phyloP scores from a whole-genome alignment of 2,797 vertebrate species.

The Alosa sapidissima region DNA sequence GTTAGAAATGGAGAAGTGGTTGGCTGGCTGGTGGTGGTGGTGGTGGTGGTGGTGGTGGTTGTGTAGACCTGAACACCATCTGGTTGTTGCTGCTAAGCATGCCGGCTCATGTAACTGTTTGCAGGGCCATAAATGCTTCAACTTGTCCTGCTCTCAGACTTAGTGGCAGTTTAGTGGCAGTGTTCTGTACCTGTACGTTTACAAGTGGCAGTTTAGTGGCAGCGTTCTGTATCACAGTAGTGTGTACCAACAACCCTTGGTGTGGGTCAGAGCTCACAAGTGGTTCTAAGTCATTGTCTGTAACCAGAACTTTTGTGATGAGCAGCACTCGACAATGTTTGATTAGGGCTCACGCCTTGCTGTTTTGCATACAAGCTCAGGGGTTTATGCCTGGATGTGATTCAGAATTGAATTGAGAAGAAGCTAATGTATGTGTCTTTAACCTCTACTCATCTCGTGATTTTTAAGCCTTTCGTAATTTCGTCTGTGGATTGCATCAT shows the following conservation, averaged over 20 bases:
- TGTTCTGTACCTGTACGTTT: too few species aligned
- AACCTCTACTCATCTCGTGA: background rate
- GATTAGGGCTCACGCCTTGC: background rate
- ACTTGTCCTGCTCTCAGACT: conserved; percentile 30
- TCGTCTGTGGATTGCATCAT: background rate
- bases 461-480: background rate
- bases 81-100: conserved; percentile 47
- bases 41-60: background rate
- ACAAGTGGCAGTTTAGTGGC: too few species aligned
- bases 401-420: background rate
- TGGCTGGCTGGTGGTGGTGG: background rate
- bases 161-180: background rate
- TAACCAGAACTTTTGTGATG: background rate
- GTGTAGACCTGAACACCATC: conserved; percentile 35
- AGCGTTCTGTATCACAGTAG: background rate
- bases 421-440: background rate
- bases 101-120: conserved; percentile 39
- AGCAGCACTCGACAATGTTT: background rate
- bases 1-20: conserved; percentile 33
- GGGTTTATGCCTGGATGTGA: background rate
- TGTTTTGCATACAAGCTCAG: background rate
- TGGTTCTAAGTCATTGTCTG: too few species aligned
- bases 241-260: background rate
- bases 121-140: conserved; percentile 43
- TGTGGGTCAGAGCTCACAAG: background rate